These are phyloP conservation scores for Oeneis ivallda DNA, from an alignment of 2,888 invertebrate species.

Conservation along the genomic window DNA sequence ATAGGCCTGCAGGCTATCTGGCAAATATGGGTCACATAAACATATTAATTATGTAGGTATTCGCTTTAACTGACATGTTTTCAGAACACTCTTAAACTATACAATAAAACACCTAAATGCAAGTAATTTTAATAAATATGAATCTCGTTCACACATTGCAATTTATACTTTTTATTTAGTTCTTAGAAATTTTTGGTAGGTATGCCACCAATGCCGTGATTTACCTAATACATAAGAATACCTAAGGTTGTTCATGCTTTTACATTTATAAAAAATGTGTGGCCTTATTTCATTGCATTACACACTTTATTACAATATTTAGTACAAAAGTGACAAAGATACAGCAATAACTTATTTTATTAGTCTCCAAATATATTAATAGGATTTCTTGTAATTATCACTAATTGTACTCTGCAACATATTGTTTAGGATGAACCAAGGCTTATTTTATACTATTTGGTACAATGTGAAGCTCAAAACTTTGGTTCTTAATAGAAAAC, in stretches of 20 bases:
- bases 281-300: neutral
- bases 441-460: too few species aligned
- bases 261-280: too few species aligned
- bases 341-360: too few species aligned
- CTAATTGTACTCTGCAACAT: neutral
- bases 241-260: neutral
- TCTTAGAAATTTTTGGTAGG: neutral
- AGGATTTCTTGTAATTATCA: too few species aligned
- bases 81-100: neutral
- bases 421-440: neutral
- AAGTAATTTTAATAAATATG: neutral
- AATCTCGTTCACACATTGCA: neutral
- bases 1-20: too few species aligned
- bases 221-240: too few species aligned
- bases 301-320: neutral
- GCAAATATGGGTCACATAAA: neutral
- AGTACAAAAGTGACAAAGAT: too few species aligned
- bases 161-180: neutral
- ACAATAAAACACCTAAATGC: constrained; percentile 7
- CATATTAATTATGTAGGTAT: neutral
- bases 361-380: too few species aligned
- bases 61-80: neutral
- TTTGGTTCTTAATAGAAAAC: neutral
- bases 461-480: too few species aligned
- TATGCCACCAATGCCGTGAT: neutral